Percentiles rank a stretch among this genome's conserved stretches.
Evolutionary conservation across 2,797 vertebrate genomes (phyloP).

Genomic region (Hippocampus kuda): DNA sequence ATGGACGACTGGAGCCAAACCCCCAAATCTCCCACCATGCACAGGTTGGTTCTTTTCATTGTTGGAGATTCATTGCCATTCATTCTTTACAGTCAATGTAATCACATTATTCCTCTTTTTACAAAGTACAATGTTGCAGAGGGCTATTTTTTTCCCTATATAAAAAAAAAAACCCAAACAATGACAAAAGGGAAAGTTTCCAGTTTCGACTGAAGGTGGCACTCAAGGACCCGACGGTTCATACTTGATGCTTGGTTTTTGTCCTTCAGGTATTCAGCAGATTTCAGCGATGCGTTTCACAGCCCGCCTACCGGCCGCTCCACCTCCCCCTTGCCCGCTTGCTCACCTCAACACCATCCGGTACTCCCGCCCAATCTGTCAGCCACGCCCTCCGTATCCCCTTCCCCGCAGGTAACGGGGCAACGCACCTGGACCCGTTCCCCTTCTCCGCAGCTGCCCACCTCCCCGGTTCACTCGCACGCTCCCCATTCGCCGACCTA

Average conservation of each 20-base stretch:
- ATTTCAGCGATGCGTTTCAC: constrained; percentile 57
- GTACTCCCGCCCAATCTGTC: constrained; percentile 62
- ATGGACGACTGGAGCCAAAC: constrained; percentile 66
- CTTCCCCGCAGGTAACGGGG: constrained; percentile 49
- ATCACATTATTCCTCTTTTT: no score
- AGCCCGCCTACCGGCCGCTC: constrained; percentile 61
- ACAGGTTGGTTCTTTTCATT: constrained; percentile 56
- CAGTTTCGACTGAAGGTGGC: background rate
- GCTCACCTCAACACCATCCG: constrained; percentile 63
- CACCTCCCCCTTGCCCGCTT: constrained; percentile 62
- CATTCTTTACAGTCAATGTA: background rate
- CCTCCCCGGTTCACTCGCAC: constrained; percentile 60
- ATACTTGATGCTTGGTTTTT: constrained; percentile 12
- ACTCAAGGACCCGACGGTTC: background rate
- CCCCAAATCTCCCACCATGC: constrained; percentile 60
- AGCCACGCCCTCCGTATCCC: constrained; percentile 56
- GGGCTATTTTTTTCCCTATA: no score
- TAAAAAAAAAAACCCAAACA: no score
- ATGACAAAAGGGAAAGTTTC: background rate
- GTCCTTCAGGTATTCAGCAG: constrained; percentile 64
- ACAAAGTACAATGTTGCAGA: no score
- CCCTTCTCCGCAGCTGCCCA: constrained; percentile 56
- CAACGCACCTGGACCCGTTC: constrained; percentile 65
- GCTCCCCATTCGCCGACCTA: constrained; percentile 69
- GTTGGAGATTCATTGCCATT: no score